phyloP scores from a whole-genome alignment of 2,888 invertebrate species.

The Sympetrum striolatum region DNA sequence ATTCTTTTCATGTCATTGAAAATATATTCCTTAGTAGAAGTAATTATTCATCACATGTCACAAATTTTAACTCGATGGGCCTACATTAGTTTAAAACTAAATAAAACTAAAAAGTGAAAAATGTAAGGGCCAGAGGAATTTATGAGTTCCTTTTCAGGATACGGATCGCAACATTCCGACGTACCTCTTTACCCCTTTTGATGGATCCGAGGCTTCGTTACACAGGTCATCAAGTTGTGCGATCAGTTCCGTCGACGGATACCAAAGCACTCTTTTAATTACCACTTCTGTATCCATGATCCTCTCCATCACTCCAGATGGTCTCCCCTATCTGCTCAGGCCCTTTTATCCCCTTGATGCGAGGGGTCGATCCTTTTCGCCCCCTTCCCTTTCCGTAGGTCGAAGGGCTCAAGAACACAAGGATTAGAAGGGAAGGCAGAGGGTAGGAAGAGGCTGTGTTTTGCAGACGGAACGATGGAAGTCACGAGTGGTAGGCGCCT shows the following conservation, averaged over 20 bases:
- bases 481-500: slow-evolving; percentile 32
- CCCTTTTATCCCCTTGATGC: not conserved
- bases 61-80: no score
- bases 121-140: no score
- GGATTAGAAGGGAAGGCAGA: not conserved
- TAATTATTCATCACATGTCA: no score
- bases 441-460: not conserved
- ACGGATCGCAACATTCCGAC: not conserved
- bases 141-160: no score
- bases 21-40: no score
- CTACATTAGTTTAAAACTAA: no score
- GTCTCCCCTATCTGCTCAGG: not conserved
- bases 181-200: not conserved
- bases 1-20: no score
- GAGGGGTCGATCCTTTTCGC: not conserved
- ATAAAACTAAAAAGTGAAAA: no score
- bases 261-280: no score
- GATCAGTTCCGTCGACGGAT: no score
- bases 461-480: slow-evolving; percentile 2
- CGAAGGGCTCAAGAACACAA: not conserved
- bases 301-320: not conserved
- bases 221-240: no score
- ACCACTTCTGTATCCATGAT: not conserved
- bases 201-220: not conserved
- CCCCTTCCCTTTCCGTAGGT: not conserved